These are phyloP conservation scores for Spea hammondii DNA, from an alignment of 2,797 vertebrate species.

Conservation along the genomic window DNA sequence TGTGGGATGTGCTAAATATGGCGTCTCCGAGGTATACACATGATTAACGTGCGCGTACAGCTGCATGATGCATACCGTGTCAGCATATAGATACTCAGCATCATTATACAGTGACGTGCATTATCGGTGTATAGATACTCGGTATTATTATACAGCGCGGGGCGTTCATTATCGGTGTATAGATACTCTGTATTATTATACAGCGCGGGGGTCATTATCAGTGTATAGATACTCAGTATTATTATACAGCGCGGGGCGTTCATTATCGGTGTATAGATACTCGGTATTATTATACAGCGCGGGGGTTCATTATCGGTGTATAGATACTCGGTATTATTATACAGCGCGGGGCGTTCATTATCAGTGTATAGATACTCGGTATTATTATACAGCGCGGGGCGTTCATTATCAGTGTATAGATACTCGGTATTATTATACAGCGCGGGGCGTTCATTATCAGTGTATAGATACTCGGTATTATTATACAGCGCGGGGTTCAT, in stretches of 20 bases:
- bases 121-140: constrained; percentile 12
- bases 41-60: too few species aligned
- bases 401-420: too few species aligned
- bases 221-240: neutral
- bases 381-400: neutral
- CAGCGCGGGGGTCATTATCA: neutral
- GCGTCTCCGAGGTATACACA: neutral
- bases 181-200: constrained; percentile 25
- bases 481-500: too few species aligned
- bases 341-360: constrained; percentile 14
- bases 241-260: constrained; percentile 15
- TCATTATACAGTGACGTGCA: constrained; percentile 7
- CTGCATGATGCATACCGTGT: too few species aligned
- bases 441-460: too few species aligned
- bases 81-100: neutral
- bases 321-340: constrained; percentile 1
- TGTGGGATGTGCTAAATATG: neutral
- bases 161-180: constrained; percentile 18
- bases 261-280: constrained; percentile 26
- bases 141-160: constrained; percentile 15
- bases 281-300: constrained; percentile 17
- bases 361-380: neutral
- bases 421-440: too few species aligned
- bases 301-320: constrained; percentile 7
- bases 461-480: too few species aligned